Evolutionary conservation across 1,140 invertebrate genomes (phyloP), one percentile per base, ranked within the genome.

Genomic region (Dreissena polymorpha): DNA sequence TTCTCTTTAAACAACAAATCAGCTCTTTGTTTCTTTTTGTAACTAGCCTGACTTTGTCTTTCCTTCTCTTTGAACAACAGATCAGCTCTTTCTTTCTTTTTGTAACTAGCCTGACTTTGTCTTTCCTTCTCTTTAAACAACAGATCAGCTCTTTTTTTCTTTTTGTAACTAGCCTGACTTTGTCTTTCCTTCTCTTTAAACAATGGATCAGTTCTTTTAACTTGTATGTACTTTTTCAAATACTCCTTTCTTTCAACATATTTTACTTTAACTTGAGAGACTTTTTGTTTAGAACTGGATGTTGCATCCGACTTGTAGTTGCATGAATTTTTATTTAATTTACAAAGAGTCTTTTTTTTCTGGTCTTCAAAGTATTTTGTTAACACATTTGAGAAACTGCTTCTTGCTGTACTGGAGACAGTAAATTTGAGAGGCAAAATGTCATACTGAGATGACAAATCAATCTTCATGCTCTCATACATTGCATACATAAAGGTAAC

Each of bases 401-500:
- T 39, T 39, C 39, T 39, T 39, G 39, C 39, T 39, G 39, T 39
- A 39, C 39, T 39, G 39, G 39, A 39, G 39, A 72, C 51, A 55
- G n/a, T 39, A 57, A 76, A 76, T 8, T 76, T 49, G 18, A 76
- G 16, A 25, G 74, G 74, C 50, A 76, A n/a, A 39, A 76, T 65
- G 13, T 76, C 74, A 76, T 49, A 76, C 18, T 64, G 74, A 76
- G 10, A 18, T n/a, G 16, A 10, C 13, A 76, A 25, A 49, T 76
- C 60, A 65, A 65, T 76, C 10, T 57, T 39, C 39, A 50, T 50
- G n/a, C 74, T 76, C 14, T 65, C 25, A 76, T 65, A 76, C 55
- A 76, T 29, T 49, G 74, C 57, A 76, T 76, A 76, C 74, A 76
- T 29, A 65, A 39, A 76, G 18, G 27, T n/a, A 21, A 76, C 27